Evolutionary conservation across 2,888 invertebrate genomes (phyloP), one percentile per base, ranked within the genome.

Genomic region (Melipona beecheii): DNA sequence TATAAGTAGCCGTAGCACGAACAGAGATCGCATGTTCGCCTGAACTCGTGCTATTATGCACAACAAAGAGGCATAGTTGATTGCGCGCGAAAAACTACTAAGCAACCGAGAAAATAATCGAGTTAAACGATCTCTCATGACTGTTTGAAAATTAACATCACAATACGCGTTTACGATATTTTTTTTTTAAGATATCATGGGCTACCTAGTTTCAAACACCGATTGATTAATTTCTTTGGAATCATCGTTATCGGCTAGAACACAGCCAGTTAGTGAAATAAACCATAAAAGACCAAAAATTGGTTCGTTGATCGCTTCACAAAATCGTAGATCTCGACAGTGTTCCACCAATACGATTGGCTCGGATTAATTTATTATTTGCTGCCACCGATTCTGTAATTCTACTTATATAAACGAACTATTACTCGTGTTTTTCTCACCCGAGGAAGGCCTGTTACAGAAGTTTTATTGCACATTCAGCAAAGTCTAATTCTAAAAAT

Each of bases 391-490:
- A 50, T 43, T 36, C 71, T 36, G 56, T 69, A 65, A 81, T 54
- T 36, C 73, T 86, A 79, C 49, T 52, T 76, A 81, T 79, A 80
- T 52, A 54, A 83, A 76, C 83, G 78, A 82, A 72, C 81, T 81
- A 76, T 64, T 43, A 27, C 87, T 87, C 86, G 78, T 50, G 75
- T 73, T 81, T 62, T 58, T 83, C 82, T 84, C 85, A 27, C 73
- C 64, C 76, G 60, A 80, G 74, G 74, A 81, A 80, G 85, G 73
- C 81, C 78, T 84, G 68, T 54, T 80, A 83, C 85, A 73, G 69
- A 89, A 88, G 83, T 87, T 81, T 90, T 91, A 92, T 92, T 91
- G 92, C 91, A 92, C 92, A 84, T 88, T 89, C 86, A 81, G 77
- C 81, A 86, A 86, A 80, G 78, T 85, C 83, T 87, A 86, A 85